Percentiles rank a stretch among this genome's conserved stretches.
These are phyloP conservation scores for Drosophila mulleri DNA, from an alignment of 2,888 invertebrate species.

Conservation along the genomic window DNA sequence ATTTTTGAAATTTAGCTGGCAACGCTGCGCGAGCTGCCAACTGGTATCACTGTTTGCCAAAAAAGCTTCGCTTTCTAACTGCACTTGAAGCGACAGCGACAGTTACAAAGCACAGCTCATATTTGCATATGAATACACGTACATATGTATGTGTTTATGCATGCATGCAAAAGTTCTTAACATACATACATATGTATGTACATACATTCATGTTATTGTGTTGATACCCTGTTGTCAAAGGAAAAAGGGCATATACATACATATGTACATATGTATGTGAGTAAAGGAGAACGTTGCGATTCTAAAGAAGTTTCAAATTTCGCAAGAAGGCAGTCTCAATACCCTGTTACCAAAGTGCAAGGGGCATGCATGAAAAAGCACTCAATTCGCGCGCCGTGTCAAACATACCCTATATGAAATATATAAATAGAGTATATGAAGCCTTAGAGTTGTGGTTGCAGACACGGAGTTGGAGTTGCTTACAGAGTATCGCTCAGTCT, in stretches of 20 bases:
- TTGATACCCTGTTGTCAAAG: conserved; percentile 1
- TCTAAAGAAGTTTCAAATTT: conserved; percentile 1
- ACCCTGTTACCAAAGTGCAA: not conserved
- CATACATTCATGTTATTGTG: conserved; percentile 37
- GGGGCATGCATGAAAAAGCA: not conserved
- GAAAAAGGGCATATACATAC: not conserved
- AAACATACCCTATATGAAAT: not conserved
- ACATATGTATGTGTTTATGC: not conserved
- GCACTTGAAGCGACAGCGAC: conserved; percentile 7
- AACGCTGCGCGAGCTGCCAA: conserved; percentile 23
- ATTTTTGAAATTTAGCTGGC: conserved; percentile 45
- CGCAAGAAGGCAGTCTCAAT: not conserved
- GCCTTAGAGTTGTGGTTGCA: not conserved
- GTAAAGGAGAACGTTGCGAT: conserved; percentile 1
- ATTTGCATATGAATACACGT: not conserved
- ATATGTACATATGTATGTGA: not conserved
- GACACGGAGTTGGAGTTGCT: not conserved
- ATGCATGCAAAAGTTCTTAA: conserved; percentile 40
- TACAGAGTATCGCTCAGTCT: conserved; percentile 4
- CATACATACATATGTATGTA: conserved; percentile 6
- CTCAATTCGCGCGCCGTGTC: no score
- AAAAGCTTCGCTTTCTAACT: conserved; percentile 43
- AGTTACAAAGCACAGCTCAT: conserved; percentile 12
- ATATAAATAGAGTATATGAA: not conserved
- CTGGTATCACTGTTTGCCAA: conserved; percentile 21